These are phyloP conservation scores for Epizoanthus stellaris DNA, from an alignment of 92 coral and sea anemone genomes.

Conservation along the genomic window DNA sequence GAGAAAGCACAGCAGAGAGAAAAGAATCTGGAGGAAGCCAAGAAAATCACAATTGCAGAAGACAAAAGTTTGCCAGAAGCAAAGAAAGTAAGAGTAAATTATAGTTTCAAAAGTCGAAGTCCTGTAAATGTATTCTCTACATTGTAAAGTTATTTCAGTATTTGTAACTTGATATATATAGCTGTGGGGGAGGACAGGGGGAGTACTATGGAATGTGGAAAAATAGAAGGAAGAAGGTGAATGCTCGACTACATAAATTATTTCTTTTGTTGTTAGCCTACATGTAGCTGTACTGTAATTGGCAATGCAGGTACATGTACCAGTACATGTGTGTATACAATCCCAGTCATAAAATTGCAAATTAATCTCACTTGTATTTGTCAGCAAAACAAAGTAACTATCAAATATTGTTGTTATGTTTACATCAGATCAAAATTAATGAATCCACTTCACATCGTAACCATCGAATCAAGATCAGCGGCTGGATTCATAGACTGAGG, in stretches of 20 bases:
- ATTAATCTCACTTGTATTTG: no score
- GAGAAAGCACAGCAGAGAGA: conserved; percentile 97
- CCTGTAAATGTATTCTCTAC: no score
- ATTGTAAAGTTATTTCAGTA: no score
- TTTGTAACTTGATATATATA: no score
- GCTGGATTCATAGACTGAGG: conserved; percentile 94
- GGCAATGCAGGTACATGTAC: background rate
- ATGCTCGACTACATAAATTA: no score
- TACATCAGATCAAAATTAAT: conserved; percentile 79
- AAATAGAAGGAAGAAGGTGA: no score
- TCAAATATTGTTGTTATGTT: background rate
- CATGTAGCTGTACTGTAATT: background rate
- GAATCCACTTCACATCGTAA: conserved; percentile 82
- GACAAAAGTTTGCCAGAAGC: conserved; percentile 90
- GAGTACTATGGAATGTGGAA: no score
- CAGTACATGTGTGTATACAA: no score
- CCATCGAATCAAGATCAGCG: conserved; percentile 83
- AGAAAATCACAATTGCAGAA: conserved; percentile 81
- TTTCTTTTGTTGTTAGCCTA: no score
- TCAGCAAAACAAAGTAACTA: no score
- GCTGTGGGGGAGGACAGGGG: no score
- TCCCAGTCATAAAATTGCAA: no score
- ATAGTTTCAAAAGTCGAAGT: background rate
- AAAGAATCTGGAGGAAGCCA: conserved; percentile 97
- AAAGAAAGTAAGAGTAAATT: conserved; percentile 55